phyloP scores from a whole-genome alignment of 2,888 invertebrate species.

The Craniophora ligustri region DNA sequence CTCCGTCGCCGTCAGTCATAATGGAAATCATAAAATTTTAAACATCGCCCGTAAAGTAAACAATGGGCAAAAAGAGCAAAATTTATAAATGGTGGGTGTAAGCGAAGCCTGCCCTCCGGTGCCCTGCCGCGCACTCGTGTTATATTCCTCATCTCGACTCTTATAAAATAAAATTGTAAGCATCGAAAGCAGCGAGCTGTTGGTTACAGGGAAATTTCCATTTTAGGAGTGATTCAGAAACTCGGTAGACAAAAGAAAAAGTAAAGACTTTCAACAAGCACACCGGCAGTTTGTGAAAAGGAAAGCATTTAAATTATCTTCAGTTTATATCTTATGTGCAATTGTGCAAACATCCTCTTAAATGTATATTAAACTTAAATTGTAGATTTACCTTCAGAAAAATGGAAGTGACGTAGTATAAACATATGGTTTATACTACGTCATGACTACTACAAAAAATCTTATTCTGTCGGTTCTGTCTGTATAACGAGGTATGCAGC shows the following conservation, averaged over 20 bases:
- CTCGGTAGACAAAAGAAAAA: constrained; percentile 13
- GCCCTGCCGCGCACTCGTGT: constrained; percentile 62
- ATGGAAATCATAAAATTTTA: constrained; percentile 85
- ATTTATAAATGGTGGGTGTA: constrained; percentile 69
- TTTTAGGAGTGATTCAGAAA: constrained; percentile 29
- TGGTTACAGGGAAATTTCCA: constrained; percentile 46
- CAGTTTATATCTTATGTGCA: no score
- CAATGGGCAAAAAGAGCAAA: constrained; percentile 85
- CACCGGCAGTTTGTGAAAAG: no score
- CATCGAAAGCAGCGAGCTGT: constrained; percentile 58
- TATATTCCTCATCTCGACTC: constrained; percentile 62
- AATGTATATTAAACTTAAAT: no score
- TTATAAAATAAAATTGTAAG: constrained; percentile 66
- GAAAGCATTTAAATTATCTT: no score
- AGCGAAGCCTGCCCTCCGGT: constrained; percentile 69
- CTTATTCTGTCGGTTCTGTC: constrained; percentile 8
- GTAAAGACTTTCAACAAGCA: no score
- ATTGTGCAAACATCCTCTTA: no score
- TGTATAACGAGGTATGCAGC: constrained; percentile 47
- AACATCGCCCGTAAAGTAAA: constrained; percentile 84
- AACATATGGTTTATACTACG: no score
- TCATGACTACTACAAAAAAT: constrained; percentile 9
- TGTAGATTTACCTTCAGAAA: no score
- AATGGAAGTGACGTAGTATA: no score
- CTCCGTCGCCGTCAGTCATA: constrained; percentile 72